Conservation (phyloP, 2,113 vertebrate genomes). For the Oncorhynchus masou region DNA sequence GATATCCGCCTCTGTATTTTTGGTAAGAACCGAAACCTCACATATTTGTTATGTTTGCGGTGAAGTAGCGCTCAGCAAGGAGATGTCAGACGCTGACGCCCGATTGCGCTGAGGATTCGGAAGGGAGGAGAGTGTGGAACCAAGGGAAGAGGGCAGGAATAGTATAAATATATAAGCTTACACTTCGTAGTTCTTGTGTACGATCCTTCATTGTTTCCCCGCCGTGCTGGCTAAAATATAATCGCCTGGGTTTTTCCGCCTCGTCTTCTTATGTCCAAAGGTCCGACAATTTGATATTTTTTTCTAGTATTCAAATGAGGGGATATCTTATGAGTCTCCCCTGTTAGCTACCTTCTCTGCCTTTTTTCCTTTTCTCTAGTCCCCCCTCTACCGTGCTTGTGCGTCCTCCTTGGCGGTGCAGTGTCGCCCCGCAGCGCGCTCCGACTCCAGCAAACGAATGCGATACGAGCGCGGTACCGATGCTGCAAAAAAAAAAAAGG, state of each 20-base stretch:
- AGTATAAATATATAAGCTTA: constrained; percentile 50
- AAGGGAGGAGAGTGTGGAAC: constrained; percentile 29
- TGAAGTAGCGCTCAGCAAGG: constrained; percentile 3
- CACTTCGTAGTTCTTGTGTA: constrained; percentile 67
- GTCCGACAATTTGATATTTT: constrained; percentile 31
- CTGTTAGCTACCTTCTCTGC: constrained; percentile 18
- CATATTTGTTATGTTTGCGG: not conserved
- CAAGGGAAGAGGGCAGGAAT: constrained; percentile 22
- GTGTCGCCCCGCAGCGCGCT: constrained; percentile 57
- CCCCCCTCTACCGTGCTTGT: constrained; percentile 36
- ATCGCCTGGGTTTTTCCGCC: constrained; percentile 36
- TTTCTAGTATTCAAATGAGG: constrained; percentile 15
- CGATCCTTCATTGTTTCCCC: constrained; percentile 64
- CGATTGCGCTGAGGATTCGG: constrained; percentile 40
- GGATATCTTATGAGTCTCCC: constrained; percentile 22
- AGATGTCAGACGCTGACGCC: constrained; percentile 37
- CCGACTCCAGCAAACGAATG: constrained; percentile 52
- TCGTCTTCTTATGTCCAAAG: constrained; percentile 37
- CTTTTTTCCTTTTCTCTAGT: constrained; percentile 8
- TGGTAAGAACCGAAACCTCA: not conserved
- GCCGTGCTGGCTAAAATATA: constrained; percentile 48
- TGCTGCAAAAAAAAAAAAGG: constrained; percentile 58
- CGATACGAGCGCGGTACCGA: constrained; percentile 61
- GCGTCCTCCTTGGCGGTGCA: constrained; percentile 54
- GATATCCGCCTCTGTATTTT: not conserved